Evolutionary conservation across 2,113 vertebrate genomes (phyloP).

Genomic region (Varanus komodoensis): DNA sequence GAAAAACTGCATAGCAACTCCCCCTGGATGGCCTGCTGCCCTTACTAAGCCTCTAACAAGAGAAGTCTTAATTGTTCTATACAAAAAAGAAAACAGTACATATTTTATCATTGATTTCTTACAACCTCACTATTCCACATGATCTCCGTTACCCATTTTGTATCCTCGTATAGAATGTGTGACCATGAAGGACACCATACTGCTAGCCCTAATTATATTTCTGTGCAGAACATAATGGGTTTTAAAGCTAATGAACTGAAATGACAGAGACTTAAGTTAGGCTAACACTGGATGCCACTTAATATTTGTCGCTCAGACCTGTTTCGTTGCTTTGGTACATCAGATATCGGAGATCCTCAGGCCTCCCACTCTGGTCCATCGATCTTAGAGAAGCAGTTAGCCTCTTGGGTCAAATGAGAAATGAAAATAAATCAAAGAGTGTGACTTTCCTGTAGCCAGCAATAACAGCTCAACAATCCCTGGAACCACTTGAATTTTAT

Average conservation of each 20-base stretch:
- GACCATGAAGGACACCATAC: too few relatives aligned
- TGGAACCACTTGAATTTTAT: constrained; percentile 48
- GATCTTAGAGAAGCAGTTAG: constrained; percentile 55
- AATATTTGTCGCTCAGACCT: background rate
- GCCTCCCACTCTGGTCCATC: constrained; percentile 52
- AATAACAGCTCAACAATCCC: constrained; percentile 23
- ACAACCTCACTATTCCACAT: background rate
- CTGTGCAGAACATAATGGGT: background rate
- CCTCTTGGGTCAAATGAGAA: constrained; percentile 49
- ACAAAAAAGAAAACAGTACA: background rate
- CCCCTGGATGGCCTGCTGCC: background rate
- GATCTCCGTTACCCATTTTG: background rate
- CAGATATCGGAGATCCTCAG: constrained; percentile 41
- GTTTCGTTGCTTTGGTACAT: constrained; percentile 26
- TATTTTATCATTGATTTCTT: background rate
- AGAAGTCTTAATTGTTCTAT: background rate
- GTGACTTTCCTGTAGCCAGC: constrained; percentile 20
- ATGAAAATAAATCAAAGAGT: constrained; percentile 50
- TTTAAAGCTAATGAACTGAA: too few relatives aligned
- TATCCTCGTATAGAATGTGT: background rate
- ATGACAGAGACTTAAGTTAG: too few relatives aligned
- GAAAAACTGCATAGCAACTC: background rate
- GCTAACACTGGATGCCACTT: too few relatives aligned
- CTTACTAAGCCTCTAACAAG: background rate
- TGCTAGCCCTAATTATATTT: background rate